Conservation (phyloP, 2,797 vertebrate species). For the Anguilla marmorata region DNA sequence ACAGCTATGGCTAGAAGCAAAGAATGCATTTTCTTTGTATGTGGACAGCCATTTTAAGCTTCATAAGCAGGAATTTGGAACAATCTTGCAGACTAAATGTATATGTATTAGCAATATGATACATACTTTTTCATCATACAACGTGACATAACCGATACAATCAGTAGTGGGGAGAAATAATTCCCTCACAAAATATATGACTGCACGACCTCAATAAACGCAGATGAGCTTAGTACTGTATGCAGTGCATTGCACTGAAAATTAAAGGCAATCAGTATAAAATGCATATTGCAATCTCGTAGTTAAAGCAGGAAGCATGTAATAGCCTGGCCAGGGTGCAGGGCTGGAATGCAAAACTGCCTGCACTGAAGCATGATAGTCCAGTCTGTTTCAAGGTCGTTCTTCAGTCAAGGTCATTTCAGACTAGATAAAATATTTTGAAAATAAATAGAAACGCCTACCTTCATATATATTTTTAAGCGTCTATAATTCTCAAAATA, state of each 20-base stretch:
- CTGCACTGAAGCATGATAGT: neutral
- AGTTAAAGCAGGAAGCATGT: neutral
- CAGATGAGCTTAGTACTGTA: neutral
- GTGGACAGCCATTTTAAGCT: neutral
- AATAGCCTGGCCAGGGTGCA: neutral
- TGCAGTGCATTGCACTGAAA: neutral
- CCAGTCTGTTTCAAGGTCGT: neutral
- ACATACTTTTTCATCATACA: neutral
- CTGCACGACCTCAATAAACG: neutral
- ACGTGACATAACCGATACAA: neutral
- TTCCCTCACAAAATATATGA: conserved; percentile 1
- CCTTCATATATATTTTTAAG: neutral
- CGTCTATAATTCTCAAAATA: neutral
- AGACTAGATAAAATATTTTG: neutral
- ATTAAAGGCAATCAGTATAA: neutral
- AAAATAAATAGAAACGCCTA: neutral
- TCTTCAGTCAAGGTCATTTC: neutral
- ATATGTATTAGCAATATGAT: neutral
- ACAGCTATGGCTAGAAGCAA: conserved; percentile 11
- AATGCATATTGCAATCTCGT: neutral
- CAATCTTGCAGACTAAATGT: neutral
- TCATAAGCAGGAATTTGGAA: neutral
- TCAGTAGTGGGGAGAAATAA: neutral
- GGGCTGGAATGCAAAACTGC: neutral
- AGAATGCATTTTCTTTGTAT: neutral